Base-by-base conservation (phyloP, 1,140 invertebrate genomes). In the Colletes latitarsis region DNA sequence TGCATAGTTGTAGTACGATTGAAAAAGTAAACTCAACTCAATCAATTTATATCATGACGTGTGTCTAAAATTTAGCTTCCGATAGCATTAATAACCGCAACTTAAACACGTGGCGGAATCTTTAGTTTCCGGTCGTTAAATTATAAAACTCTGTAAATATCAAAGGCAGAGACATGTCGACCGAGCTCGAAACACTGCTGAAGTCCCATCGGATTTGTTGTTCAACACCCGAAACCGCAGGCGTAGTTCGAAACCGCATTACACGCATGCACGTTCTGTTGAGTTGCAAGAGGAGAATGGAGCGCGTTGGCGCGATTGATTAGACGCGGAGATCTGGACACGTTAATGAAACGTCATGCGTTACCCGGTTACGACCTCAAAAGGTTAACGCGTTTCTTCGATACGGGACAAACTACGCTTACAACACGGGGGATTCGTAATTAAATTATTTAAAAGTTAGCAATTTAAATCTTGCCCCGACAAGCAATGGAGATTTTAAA, bases 201-300 rank as follows among this genome's bases (percentile, higher is more conserved):
- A 63, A 82, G 79, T 86, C 83, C 83, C 83, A 82, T 79, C 67
- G 85, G 83, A 82, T 85, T 86, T 82, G 85, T 86, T 82, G 85
- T 85, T 82, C 80, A 82, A 82, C 75, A 77, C 67, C 71, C 76
- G 73, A 76, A 86, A 86, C 83, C 83, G 39, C 75, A 62, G 71
- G 80, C 77, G 81, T 64, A 82, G 81, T 64, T 82, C 57, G 80
- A 85, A 86, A 86, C 83, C 83, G 30, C 83, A 75, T 86, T 85
- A 82, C 84, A 86, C 30, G 71, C 83, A 55, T 69, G 83, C 72
- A 84, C 83, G 57, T 85, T 84, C 84, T 83, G 79, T 82, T 77
- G 73, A 68, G 62, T 75, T 73, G 69, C 66, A 74, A 85, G 83
- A 74, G 78, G 63, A 52, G 58, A 64, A 71, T 53, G 71, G 69